These are phyloP conservation scores for Clavelina lepadiformis DNA, from an alignment of 23 tunicate genomes.

Conservation along the genomic window DNA sequence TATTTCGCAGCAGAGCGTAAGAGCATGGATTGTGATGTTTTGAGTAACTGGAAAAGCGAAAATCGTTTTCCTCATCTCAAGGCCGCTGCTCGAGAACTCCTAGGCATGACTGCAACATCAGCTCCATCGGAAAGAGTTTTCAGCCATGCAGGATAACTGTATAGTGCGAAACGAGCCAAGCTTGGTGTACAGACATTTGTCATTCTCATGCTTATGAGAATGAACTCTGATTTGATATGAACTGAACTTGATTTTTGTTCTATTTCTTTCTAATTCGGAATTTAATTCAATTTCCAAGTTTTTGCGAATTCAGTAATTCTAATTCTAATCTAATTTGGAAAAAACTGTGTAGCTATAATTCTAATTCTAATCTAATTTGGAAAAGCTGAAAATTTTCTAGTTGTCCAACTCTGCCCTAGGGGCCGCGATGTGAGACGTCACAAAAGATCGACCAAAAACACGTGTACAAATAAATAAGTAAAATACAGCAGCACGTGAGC, in stretches of 20 bases:
- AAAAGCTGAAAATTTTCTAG: no score
- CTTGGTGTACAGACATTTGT: not conserved
- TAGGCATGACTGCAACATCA: conserved; percentile 43
- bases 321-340: conserved; percentile 13
- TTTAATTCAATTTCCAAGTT: no score
- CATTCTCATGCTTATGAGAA: conserved; percentile 13
- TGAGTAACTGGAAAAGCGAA: conserved; percentile 43
- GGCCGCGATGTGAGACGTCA: no score
- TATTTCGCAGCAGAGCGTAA: conserved; percentile 30
- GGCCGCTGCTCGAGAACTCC: conserved; percentile 25
- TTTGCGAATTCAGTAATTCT: no score
- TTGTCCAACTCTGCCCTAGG: no score
- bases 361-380: no score
- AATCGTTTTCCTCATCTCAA: conserved; percentile 33
- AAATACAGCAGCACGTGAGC: no score
- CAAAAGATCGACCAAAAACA: no score
- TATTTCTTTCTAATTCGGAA: conserved; percentile 14
- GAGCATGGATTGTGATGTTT: conserved; percentile 49
- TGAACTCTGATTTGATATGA: conserved; percentile 15
- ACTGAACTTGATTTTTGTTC: no score
- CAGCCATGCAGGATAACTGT: conserved; percentile 8
- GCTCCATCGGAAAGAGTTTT: conserved; percentile 4
- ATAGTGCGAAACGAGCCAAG: conserved; percentile 2
- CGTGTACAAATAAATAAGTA: no score
- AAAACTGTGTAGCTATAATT: no score